Evolutionary conservation across 92 coral and sea anemone species (phyloP).

Genomic region (Scolanthus callimorphus): DNA sequence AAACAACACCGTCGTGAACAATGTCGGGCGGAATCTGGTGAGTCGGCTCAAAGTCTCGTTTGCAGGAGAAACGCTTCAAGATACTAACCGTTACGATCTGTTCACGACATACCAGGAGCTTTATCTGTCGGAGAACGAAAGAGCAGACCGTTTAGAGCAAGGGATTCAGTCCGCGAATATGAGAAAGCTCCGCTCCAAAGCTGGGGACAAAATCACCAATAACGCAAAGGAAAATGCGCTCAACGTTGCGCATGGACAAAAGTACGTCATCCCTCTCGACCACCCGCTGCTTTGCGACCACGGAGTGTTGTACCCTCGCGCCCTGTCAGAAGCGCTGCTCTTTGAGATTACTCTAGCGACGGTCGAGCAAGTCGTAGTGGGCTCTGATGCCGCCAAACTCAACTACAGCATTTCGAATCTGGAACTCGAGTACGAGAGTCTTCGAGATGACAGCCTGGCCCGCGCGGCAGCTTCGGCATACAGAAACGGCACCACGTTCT

Average conservation of each 20-base stretch:
- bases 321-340: slow-evolving; percentile 5
- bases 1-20: slow-evolving; percentile 29
- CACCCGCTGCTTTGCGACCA: slow-evolving; percentile 24
- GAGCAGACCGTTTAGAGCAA: slow-evolving; percentile 1
- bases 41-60: slow-evolving; percentile 12
- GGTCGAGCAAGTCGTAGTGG: background rate
- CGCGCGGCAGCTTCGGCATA: slow-evolving; percentile 1
- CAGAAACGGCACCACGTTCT: slow-evolving; percentile 4
- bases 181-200: slow-evolving; percentile 5
- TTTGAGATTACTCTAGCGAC: slow-evolving; percentile 23
- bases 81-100: slow-evolving; percentile 17
- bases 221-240: slow-evolving; percentile 15
- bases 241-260: slow-evolving; percentile 1
- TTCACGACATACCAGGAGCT: slow-evolving; percentile 13
- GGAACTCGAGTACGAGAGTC: slow-evolving; percentile 26
- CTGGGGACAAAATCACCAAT: slow-evolving; percentile 15
- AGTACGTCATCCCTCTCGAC: slow-evolving; percentile 18
- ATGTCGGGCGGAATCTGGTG: slow-evolving; percentile 30
- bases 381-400: slow-evolving; percentile 3
- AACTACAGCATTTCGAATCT: slow-evolving; percentile 15
- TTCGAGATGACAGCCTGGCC: slow-evolving; percentile 7
- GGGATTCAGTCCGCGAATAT: slow-evolving; percentile 10
- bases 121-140: background rate
- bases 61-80: slow-evolving; percentile 33
- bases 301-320: slow-evolving; percentile 28